A percentile compares a stretch with the other conserved stretches of the same genome.
Evolutionary conservation across 35 echinoderm and acorn worm species (phyloP).

Genomic region (Eucidaris tribuloides): DNA sequence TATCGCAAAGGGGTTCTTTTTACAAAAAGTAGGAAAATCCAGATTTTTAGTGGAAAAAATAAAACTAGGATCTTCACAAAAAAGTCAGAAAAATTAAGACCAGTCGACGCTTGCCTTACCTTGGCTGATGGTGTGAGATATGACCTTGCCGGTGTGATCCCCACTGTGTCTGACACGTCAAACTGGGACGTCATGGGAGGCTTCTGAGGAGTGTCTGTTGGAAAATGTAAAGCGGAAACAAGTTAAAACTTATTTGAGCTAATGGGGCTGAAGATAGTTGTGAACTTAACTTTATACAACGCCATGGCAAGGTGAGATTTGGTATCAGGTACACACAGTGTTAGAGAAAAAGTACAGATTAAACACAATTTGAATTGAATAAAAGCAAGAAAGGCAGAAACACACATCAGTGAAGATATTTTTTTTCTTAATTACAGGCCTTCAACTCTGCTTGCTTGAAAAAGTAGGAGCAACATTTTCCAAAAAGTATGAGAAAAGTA

Average conservation of each 20-base stretch:
- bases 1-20: no score
- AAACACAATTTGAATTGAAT: neutral
- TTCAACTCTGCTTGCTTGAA: no score
- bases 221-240: neutral
- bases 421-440: no score
- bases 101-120: no score
- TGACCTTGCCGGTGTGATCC: conserved; percentile 42
- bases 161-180: conserved; percentile 45
- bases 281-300: neutral
- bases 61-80: no score
- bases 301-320: neutral
- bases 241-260: neutral
- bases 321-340: neutral
- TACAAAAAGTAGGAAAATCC: no score
- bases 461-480: no score
- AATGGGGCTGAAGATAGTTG: neutral
- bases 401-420: no score
- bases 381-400: neutral
- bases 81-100: no score
- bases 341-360: neutral
- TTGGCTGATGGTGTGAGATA: conserved; percentile 33
- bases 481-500: no score
- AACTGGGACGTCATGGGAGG: conserved; percentile 51
- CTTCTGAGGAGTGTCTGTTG: conserved; percentile 40
- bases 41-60: no score